These are phyloP conservation scores for Morone saxatilis DNA, from an alignment of 2,113 vertebrate species.

Conservation along the genomic window DNA sequence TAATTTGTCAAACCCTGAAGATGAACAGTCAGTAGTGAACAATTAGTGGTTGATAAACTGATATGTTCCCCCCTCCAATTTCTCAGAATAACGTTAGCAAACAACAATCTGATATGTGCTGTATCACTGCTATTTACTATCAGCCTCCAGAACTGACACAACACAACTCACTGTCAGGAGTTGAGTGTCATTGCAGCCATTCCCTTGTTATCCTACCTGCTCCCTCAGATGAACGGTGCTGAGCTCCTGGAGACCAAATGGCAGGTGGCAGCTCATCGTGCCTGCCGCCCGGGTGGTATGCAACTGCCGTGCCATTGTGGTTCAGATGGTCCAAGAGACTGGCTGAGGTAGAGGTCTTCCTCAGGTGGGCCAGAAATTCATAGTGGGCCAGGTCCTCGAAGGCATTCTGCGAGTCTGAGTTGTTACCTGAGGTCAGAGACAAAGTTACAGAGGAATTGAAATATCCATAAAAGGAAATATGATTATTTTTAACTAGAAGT, in stretches of 20 bases:
- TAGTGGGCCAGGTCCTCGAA: conserved; percentile 79
- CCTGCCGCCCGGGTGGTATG: conserved; percentile 48
- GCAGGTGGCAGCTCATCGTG: conserved; percentile 75
- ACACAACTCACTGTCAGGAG: too few relatives aligned
- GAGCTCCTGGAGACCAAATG: conserved; percentile 81
- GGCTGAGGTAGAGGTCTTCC: conserved; percentile 71
- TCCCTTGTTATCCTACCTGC: conserved; percentile 65
- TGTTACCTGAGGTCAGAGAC: conserved; percentile 68
- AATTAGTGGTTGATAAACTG: background rate
- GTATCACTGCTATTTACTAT: background rate
- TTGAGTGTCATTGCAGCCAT: background rate
- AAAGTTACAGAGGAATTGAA: background rate
- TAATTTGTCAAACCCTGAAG: background rate
- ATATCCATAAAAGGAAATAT: background rate
- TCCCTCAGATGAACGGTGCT: conserved; percentile 75
- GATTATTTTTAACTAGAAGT: background rate
- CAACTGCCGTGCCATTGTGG: conserved; percentile 66
- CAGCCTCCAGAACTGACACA: background rate
- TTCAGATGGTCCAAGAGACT: conserved; percentile 62
- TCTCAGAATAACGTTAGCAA: conserved; percentile 16
- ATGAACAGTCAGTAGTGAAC: too few relatives aligned
- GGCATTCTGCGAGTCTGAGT: conserved; percentile 71
- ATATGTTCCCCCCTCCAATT: background rate
- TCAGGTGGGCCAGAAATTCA: conserved; percentile 79
- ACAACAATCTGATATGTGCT: conserved; percentile 23